These are phyloP conservation scores for Dolichallabes microphthalmus DNA, from an alignment of 2,113 vertebrate genomes.

Conservation along the genomic window DNA sequence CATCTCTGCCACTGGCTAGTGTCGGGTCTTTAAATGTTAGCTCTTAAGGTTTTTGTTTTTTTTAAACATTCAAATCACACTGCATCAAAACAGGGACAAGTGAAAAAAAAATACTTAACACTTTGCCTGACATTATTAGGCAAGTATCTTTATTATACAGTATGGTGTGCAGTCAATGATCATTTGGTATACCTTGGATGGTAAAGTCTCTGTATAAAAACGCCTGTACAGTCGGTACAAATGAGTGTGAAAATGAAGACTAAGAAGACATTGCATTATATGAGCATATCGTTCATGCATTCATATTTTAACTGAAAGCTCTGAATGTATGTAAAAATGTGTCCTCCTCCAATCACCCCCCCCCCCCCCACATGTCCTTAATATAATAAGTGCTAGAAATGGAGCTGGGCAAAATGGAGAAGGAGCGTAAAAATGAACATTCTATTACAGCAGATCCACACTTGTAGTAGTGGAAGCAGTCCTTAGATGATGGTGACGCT, in stretches of 20 bases:
- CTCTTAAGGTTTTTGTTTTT: constrained; percentile 8
- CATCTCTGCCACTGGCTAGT: background rate
- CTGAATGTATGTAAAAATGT: constrained; percentile 20
- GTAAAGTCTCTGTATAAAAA: constrained; percentile 39
- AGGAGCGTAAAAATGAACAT: constrained; percentile 49
- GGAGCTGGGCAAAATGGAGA: background rate
- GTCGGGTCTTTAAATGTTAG: background rate
- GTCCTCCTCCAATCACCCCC: constrained; percentile 6
- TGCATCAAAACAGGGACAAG: background rate
- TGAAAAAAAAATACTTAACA: constrained; percentile 37
- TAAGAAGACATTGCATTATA: constrained; percentile 8
- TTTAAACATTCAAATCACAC: constrained; percentile 3
- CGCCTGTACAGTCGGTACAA: constrained; percentile 29
- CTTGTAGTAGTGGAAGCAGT: constrained; percentile 10
- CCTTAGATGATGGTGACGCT: constrained; percentile 91
- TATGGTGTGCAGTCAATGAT: constrained; percentile 5
- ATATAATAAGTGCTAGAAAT: constrained; percentile 34
- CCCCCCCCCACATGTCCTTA: background rate
- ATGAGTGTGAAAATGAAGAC: constrained; percentile 22
- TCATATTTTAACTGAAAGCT: constrained; percentile 15
- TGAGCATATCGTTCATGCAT: constrained; percentile 37
- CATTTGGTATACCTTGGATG: constrained; percentile 40
- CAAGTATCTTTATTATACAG: constrained; percentile 36
- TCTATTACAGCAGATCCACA: constrained; percentile 33
- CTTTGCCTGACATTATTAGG: constrained; percentile 36